Evolutionary conservation across 2,888 invertebrate species (phyloP).

Genomic region (Seira ritae): DNA sequence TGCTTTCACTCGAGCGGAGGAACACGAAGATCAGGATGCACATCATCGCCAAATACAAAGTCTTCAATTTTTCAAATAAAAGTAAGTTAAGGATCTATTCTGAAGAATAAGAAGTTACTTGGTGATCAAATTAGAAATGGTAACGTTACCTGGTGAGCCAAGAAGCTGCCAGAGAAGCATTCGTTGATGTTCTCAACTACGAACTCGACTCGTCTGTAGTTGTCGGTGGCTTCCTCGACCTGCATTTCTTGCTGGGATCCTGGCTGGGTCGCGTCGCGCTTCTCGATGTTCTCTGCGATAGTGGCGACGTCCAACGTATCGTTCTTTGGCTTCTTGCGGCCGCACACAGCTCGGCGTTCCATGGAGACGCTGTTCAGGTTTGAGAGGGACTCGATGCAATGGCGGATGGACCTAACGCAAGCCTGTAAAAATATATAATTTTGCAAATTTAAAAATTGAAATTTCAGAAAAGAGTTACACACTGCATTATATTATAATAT

Average conservation of each 20-base stretch:
- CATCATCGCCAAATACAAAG: slow-evolving; percentile 72
- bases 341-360: slow-evolving; percentile 72
- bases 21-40: slow-evolving; percentile 73
- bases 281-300: slow-evolving; percentile 73
- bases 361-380: slow-evolving; percentile 68
- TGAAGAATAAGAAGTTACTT: no score
- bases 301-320: slow-evolving; percentile 73
- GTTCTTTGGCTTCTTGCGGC: slow-evolving; percentile 72
- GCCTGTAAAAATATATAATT: no score
- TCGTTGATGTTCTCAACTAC: slow-evolving; percentile 72
- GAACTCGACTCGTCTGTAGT: slow-evolving; percentile 71
- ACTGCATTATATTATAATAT: slow-evolving; percentile 52
- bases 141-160: slow-evolving; percentile 66
- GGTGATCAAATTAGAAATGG: no score
- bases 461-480: background rate
- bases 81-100: no score
- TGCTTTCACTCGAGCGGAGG: slow-evolving; percentile 66
- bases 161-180: slow-evolving; percentile 70
- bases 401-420: slow-evolving; percentile 70
- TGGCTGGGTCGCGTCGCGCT: slow-evolving; percentile 71
- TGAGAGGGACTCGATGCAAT: slow-evolving; percentile 69
- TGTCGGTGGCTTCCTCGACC: slow-evolving; percentile 71
- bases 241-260: slow-evolving; percentile 72
- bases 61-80: slow-evolving; percentile 12
- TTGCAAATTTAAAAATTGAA: background rate